A percentile compares a stretch with the other conserved stretches of the same genome.
These are phyloP conservation scores for Platichthys stellatus DNA, from an alignment of 2,113 vertebrate genomes.

Conservation along the genomic window DNA sequence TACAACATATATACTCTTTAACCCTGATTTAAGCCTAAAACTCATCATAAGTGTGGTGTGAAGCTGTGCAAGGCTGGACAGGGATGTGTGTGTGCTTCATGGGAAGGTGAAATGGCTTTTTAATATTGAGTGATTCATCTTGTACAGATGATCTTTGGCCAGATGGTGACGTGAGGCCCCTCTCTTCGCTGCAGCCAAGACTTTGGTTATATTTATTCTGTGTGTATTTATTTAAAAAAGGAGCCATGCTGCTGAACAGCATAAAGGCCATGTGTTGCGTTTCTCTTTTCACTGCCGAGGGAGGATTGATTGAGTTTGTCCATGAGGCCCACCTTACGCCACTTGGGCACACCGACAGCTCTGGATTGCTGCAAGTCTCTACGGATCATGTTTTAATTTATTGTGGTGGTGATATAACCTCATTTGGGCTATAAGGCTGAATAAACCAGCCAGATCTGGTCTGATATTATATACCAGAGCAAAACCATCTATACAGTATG, in stretches of 20 bases:
- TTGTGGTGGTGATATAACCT: not conserved
- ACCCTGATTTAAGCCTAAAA: not conserved
- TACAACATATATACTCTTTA: no score
- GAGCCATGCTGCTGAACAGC: slow-evolving; percentile 15
- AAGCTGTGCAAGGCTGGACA: not conserved
- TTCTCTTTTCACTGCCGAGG: slow-evolving; percentile 35
- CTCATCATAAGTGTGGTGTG: not conserved
- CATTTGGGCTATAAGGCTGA: not conserved
- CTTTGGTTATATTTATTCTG: slow-evolving; percentile 40
- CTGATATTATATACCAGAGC: not conserved
- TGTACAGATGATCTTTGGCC: slow-evolving; percentile 27
- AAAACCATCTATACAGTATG: not conserved
- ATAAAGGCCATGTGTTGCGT: slow-evolving; percentile 44
- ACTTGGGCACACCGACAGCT: not conserved
- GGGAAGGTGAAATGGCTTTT: slow-evolving; percentile 20
- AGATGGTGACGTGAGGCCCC: slow-evolving; percentile 45
- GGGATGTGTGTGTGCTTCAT: not conserved
- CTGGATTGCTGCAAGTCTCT: not conserved
- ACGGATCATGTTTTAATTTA: not conserved
- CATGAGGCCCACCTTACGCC: not conserved
- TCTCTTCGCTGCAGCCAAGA: slow-evolving; percentile 16
- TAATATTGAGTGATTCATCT: slow-evolving; percentile 49
- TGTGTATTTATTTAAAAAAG: slow-evolving; percentile 50
- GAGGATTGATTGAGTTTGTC: slow-evolving; percentile 39
- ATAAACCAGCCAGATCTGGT: not conserved